Evolutionary conservation across 2,888 invertebrate genomes (phyloP), one percentile per base, ranked within the genome.

Genomic region (Trichogramma evanescens): DNA sequence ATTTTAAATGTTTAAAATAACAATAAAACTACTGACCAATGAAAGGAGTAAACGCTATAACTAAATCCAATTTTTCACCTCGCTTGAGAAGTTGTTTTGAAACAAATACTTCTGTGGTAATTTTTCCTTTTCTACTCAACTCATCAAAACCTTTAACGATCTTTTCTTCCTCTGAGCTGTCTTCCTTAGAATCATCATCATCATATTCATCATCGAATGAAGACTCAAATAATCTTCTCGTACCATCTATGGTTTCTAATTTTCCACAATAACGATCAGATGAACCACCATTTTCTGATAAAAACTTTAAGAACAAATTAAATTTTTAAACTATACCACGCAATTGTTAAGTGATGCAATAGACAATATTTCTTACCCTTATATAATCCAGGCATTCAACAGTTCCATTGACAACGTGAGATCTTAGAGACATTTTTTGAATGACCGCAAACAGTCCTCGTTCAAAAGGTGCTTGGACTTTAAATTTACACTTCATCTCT

Each of bases 371-470:
- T 26, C 26, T 26, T 68, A 80, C 80, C 71, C 71, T 74, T 7
- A 83, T 71, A 63, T 78, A 82, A 71, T 83, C 83, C 13, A 81
- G 70, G 62, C 83, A 83, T 38, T 76, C 72, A 26, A 26, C 26
- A 3, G 73, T 72, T 5, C 70, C 76, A 10, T 73, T 69, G 54
- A 70, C 72, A 26, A 26, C 26, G 26, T 26, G 26, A 26, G 26
- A 62, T 44, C 82, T 72, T 13, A 82, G 73, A 10, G 76, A 75
- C 71, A 83, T 73, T 54, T 74, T 77, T 66, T 83, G 83, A 52
- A 83, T 79, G 5, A 82, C 82, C 26, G 79, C 82, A 63, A 82
- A 78, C 7, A 83, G 66, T 7, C 81, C 81, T 39, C 74, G 70
- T 0, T 68, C 69, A 44, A 70, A 70, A n/a, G 59, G 55, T 2